Base-by-base conservation (phyloP, 2,797 vertebrate species). In the Malacoctenus gilli region DNA sequence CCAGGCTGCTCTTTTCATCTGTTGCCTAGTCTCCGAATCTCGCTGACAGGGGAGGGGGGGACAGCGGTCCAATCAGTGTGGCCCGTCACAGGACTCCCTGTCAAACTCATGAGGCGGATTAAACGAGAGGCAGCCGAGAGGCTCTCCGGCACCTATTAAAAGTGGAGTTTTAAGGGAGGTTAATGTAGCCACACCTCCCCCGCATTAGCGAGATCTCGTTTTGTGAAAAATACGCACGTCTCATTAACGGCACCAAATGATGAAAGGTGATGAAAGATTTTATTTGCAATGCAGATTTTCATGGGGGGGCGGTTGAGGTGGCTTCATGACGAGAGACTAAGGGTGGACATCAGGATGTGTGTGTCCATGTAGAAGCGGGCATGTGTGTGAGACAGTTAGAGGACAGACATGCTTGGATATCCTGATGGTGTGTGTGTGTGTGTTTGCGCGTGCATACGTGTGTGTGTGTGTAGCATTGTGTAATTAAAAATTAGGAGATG, bases 401-500 rank as follows among this genome's bases (percentile, higher is more conserved):
- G 25, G 22, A n/a, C 11, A 46, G 16, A 14, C 14, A 25, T 19
- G 9, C 2, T 12, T n/a, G 43, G 7, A 34, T 32, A 51, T 52
- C 46, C 40, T 28, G 20, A 49, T 31, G 19, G 30, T 42, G 2
- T 35, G 4, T 16, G 1, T 37, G 14, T 8, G 37, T 59, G 56
- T 25, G 46, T 48, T 12, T 37, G 6, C 36, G 8, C 28, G 31
- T 41, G 36, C 22, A 37, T 14, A 30, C 35, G 19, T 31, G 15
- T 54, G 48, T 4, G 25, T 28, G 25, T 28, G 25, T 4, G 25
- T 18, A 55, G 44, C 57, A 30, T 32, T 60, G 49, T 70, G 49
- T 68, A 56, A 74, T 67, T 64, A 60, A 56, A 64, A 58, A 83
- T 75, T 55, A 21, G 41, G n/a, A 2, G 21, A 5, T n/a, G 2